phyloP scores from a whole-genome alignment of 2,888 invertebrate genomes.

The Melolontha melolontha region DNA sequence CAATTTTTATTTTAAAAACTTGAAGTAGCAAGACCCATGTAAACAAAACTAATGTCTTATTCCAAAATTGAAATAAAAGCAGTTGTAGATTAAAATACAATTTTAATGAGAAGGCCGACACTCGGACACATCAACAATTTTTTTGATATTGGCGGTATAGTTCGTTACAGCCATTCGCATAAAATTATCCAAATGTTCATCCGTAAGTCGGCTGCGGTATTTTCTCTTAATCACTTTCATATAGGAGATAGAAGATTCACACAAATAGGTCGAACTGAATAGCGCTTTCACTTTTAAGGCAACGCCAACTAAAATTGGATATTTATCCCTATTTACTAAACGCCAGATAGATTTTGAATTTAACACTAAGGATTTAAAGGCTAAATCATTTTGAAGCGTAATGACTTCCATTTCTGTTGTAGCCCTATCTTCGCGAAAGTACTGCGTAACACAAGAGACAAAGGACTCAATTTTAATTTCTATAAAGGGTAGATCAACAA shows the following conservation, averaged over 20 bases:
- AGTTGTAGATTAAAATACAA: no score
- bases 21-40: no score
- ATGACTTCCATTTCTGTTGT: constrained; percentile 46
- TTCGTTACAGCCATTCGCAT: no score
- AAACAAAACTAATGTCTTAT: no score
- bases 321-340: constrained; percentile 40
- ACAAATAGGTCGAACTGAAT: constrained; percentile 40
- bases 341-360: constrained; percentile 40
- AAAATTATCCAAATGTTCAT: constrained; percentile 7
- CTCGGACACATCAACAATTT: no score
- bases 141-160: no score
- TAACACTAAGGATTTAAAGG: constrained; percentile 41
- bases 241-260: constrained; percentile 41
- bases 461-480: constrained; percentile 46
- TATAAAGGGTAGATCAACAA: constrained; percentile 45
- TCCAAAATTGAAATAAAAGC: no score
- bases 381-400: constrained; percentile 44
- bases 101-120: no score
- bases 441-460: constrained; percentile 46
- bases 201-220: constrained; percentile 40
- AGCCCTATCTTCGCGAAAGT: constrained; percentile 46
- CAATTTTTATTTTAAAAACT: no score
- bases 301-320: constrained; percentile 42
- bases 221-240: constrained; percentile 45
- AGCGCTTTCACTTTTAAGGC: constrained; percentile 42